Evolutionary conservation across 1,140 invertebrate genomes (phyloP).

Genomic region (Pseudachorutes palmiensis): DNA sequence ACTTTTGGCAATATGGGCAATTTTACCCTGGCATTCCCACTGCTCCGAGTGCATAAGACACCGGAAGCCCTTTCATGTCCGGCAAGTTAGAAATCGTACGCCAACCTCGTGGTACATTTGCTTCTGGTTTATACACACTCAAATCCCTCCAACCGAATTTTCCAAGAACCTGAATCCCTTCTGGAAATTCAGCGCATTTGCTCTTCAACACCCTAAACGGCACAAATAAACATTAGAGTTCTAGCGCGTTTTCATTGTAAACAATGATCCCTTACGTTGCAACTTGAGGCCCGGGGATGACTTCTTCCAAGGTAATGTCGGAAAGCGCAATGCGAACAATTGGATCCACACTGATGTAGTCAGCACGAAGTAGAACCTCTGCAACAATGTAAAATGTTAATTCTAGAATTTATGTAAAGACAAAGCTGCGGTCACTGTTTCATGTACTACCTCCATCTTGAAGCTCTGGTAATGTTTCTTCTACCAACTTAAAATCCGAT

Average conservation of each 20-base stretch:
- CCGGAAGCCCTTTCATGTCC: constrained; percentile 48
- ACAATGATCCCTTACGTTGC: constrained; percentile 28
- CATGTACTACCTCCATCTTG: constrained; percentile 32
- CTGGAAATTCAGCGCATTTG: constrained; percentile 52
- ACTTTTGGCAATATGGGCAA: too few species aligned
- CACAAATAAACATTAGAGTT: neutral
- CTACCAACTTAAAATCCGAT: constrained; percentile 25
- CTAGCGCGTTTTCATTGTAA: neutral
- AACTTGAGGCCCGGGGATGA: constrained; percentile 34
- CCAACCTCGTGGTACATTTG: neutral
- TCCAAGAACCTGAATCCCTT: constrained; percentile 51
- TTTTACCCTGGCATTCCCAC: constrained; percentile 44
- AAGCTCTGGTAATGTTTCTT: constrained; percentile 21
- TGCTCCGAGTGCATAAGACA: constrained; percentile 52
- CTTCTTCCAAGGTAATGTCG: constrained; percentile 9
- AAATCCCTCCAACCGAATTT: constrained; percentile 55
- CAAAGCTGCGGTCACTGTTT: neutral
- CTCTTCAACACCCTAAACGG: constrained; percentile 47
- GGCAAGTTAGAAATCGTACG: constrained; percentile 45
- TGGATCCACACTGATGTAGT: constrained; percentile 60
- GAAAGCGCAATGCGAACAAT: constrained; percentile 35
- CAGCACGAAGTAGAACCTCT: constrained; percentile 57
- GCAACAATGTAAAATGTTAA: constrained; percentile 36
- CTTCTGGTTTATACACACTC: constrained; percentile 41
- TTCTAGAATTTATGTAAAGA: neutral